Evolutionary conservation across 2,113 vertebrate genomes (phyloP), one percentile per base, ranked within the genome.

Genomic region (Eidolon helvum): DNA sequence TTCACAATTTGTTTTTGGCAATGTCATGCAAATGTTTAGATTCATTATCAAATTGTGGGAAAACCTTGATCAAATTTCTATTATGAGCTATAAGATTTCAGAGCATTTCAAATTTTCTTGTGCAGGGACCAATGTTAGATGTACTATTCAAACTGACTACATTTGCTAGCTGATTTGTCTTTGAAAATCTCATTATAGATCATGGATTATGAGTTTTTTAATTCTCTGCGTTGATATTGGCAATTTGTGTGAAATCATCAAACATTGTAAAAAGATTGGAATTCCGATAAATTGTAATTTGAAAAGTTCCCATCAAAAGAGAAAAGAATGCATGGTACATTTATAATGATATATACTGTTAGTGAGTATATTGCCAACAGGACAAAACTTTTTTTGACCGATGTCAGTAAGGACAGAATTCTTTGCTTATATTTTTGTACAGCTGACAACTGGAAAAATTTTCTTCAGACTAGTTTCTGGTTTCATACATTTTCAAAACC

Each of bases 401-500:
- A 28, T 82, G 53, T 90, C 71, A 88, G 12, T 75, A 86, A 80
- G 43, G 18, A 75, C 21, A 82, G 45, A 82, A 75, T 90, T 50
- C 24, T 95, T 55, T 83, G 65, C 50, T 95, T 57, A 57, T 61
- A 53, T 61, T 83, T 77, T 88, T 88, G 30, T 8, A 57, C 38
- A 50, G 33, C 43, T 94, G 55, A 66, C 53, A 7, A 82, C 10
- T 35, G 57, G 68, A 74, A 92, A 26, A 84, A 15, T 95, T 97
- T 89, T 91, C 21, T 77, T 89, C 59, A 69, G 77, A 50, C 28
- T 66, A 71, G 33, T 26, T 88, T 90, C 53, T 96, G 85, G n/a
- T 53, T 78, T 85, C 18, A n/a, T 80, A 59, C 24, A 30, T 71
- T 68, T 91, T 93, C 71, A 94, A 96, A 88, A 63, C 57, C 57